A percentile compares a stretch with the other conserved stretches of the same genome.
These are phyloP conservation scores for Nannoperca australis DNA, from an alignment of 2,797 vertebrate genomes.

Conservation along the genomic window DNA sequence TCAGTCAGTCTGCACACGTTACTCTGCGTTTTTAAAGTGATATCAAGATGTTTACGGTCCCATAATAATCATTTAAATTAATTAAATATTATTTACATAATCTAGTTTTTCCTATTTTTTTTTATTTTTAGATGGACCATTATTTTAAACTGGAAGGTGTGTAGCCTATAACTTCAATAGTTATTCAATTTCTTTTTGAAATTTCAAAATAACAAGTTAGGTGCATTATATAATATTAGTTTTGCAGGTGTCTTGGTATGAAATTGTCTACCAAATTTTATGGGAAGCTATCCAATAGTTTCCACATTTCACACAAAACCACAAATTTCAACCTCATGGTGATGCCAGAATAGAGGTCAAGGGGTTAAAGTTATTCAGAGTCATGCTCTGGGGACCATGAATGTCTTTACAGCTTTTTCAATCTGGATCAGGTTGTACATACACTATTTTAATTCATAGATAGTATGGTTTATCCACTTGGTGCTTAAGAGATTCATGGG, in stretches of 20 bases:
- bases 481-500: not conserved
- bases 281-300: not conserved
- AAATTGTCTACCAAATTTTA: not conserved
- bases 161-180: too few species aligned
- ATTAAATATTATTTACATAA: not conserved
- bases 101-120: not conserved
- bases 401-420: too few species aligned
- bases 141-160: too few species aligned
- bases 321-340: too few species aligned
- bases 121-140: not conserved
- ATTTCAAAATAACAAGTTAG: too few species aligned
- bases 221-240: too few species aligned
- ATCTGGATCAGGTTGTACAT: too few species aligned
- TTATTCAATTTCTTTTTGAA: not conserved
- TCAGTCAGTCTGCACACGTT: constrained; percentile 11
- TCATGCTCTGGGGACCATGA: too few species aligned
- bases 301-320: not conserved
- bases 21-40: constrained; percentile 2
- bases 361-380: too few species aligned
- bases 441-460: not conserved
- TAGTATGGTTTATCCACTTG: not conserved
- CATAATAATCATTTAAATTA: not conserved
- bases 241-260: not conserved
- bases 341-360: too few species aligned
- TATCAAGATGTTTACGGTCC: not conserved